Percentiles rank a stretch among this genome's conserved stretches.
Conservation (phyloP, 2,797 vertebrate genomes). For the Aldrovandia affinis region DNA sequence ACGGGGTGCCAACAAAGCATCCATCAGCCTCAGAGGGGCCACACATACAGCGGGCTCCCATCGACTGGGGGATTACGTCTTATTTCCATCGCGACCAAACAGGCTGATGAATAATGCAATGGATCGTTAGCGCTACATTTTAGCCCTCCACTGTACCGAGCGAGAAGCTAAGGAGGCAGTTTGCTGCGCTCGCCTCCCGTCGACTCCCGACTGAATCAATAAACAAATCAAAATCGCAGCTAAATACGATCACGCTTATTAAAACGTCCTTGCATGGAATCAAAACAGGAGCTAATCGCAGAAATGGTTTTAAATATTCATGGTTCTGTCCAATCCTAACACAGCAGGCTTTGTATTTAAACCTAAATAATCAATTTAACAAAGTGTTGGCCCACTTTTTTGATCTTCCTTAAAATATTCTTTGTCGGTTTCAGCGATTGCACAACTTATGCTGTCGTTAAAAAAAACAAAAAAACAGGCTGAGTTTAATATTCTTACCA, state of each 20-base stretch:
- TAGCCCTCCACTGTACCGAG: neutral
- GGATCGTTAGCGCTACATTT: conserved; percentile 28
- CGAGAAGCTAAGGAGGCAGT: neutral
- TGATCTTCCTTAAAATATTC: neutral
- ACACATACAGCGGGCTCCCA: conserved; percentile 5
- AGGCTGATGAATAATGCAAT: conserved; percentile 41
- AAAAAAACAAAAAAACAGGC: neutral
- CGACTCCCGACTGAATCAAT: neutral
- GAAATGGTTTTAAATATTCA: neutral
- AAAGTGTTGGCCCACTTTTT: neutral
- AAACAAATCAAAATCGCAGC: neutral
- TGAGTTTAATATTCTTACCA: neutral
- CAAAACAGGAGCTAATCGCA: neutral
- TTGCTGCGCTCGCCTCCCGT: neutral
- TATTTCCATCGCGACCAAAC: conserved; percentile 30
- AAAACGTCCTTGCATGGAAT: neutral
- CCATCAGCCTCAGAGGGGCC: conserved; percentile 35
- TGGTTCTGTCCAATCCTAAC: neutral
- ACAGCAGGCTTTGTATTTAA: neutral
- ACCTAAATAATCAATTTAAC: neutral
- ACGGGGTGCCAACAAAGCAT: conserved; percentile 34
- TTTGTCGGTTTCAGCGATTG: neutral
- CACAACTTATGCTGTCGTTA: neutral
- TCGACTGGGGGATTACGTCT: conserved; percentile 21
- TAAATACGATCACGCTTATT: neutral